Percentiles rank a stretch among this genome's conserved stretches.
Evolutionary conservation across 37 sponge, comb jelly and placozoan species (phyloP).

Genomic region (Aplysina aerophoba): DNA sequence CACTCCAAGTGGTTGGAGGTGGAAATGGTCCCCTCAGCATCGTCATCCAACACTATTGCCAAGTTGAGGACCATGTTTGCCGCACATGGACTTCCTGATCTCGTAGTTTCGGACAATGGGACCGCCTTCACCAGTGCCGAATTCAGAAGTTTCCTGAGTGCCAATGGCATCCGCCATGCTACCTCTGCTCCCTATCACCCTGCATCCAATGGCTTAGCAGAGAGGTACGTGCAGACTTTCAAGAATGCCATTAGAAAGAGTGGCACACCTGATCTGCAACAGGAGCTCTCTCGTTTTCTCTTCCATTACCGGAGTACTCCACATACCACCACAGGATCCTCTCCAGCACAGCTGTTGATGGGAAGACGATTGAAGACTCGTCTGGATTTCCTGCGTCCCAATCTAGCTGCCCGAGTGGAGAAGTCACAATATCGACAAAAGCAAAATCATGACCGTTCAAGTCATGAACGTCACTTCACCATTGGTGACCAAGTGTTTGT

Average conservation of each 20-base stretch:
- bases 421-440: not conserved
- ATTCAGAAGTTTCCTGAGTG: slow-evolving; percentile 10
- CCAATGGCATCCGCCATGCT: slow-evolving; percentile 25
- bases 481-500: not conserved
- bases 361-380: slow-evolving; percentile 30
- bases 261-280: not conserved
- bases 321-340: slow-evolving; percentile 29
- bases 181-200: slow-evolving; percentile 43
- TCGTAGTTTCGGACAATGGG: slow-evolving; percentile 34
- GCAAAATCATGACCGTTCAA: not conserved
- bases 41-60: slow-evolving; percentile 29
- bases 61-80: slow-evolving; percentile 30
- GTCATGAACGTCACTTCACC: not conserved
- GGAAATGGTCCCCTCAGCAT: slow-evolving; percentile 10
- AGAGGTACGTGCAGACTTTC: slow-evolving; percentile 37
- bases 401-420: not conserved
- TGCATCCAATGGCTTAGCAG: slow-evolving; percentile 38
- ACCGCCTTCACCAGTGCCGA: slow-evolving; percentile 20
- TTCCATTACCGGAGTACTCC: slow-evolving; percentile 38
- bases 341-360: slow-evolving; percentile 38
- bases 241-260: slow-evolving; percentile 21
- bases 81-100: slow-evolving; percentile 32
- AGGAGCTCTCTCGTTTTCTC: slow-evolving; percentile 27
- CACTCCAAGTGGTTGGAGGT: slow-evolving; percentile 40
- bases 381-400: slow-evolving; percentile 24